These are phyloP conservation scores for Crotalus horridus DNA, from an alignment of 2,113 vertebrate species.

Conservation along the genomic window DNA sequence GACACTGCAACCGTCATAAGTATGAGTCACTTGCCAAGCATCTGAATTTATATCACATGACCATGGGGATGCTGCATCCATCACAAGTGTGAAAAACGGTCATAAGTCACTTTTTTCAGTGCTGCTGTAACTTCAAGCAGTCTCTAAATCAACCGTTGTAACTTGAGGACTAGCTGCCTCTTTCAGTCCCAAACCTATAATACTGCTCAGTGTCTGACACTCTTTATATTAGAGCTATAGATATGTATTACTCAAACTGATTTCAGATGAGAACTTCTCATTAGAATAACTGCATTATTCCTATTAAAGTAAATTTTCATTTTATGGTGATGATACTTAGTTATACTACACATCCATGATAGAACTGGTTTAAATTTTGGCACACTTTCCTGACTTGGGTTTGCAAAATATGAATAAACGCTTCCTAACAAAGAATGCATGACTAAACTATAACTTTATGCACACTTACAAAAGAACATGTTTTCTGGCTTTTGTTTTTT, in stretches of 20 bases:
- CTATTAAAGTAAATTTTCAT: background rate
- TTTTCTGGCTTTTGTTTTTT: background rate
- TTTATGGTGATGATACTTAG: background rate
- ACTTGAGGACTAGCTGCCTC: background rate
- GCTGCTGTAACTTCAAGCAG: too few relatives aligned
- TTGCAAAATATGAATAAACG: background rate
- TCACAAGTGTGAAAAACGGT: too few relatives aligned
- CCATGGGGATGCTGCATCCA: too few relatives aligned
- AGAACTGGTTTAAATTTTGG: too few relatives aligned
- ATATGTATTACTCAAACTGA: background rate
- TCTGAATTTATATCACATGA: too few relatives aligned
- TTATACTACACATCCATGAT: background rate
- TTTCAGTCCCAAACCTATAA: background rate
- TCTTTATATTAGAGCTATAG: background rate
- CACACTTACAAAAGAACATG: background rate
- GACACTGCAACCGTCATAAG: too few relatives aligned
- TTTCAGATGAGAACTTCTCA: background rate
- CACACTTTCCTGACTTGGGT: background rate
- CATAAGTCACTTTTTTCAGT: too few relatives aligned
- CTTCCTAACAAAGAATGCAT: background rate
- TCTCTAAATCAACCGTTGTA: too few relatives aligned
- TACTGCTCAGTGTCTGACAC: background rate
- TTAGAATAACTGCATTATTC: background rate
- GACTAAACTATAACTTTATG: background rate
- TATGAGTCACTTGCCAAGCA: too few relatives aligned